These are phyloP conservation scores for Nibea coibor DNA, from an alignment of 2,113 vertebrate species.

Conservation along the genomic window DNA sequence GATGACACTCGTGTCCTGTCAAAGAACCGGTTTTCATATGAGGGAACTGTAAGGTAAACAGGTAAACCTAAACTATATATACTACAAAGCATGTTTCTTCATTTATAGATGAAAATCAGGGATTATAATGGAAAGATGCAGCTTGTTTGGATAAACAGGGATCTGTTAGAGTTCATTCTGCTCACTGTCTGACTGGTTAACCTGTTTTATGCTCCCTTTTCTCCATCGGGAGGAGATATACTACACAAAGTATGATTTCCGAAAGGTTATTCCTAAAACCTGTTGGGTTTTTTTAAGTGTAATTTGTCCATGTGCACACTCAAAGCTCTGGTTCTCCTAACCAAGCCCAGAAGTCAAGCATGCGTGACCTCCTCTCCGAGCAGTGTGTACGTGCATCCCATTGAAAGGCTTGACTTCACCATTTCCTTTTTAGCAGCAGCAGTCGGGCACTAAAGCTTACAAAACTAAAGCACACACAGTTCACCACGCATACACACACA, in stretches of 20 bases:
- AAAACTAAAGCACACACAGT: constrained; percentile 56
- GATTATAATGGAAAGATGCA: background rate
- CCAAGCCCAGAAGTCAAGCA: constrained; percentile 58
- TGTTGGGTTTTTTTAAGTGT: background rate
- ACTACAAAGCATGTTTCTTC: background rate
- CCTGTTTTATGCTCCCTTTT: background rate
- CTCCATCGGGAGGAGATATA: background rate
- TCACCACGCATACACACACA: constrained; percentile 40
- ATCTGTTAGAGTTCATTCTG: background rate
- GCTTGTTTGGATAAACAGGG: constrained; percentile 6
- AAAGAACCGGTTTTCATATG: too few relatives aligned
- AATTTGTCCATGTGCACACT: constrained; percentile 13
- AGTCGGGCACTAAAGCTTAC: constrained; percentile 41
- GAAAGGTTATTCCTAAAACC: constrained; percentile 6
- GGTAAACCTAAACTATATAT: background rate
- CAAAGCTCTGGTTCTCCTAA: constrained; percentile 27
- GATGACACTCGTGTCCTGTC: too few relatives aligned
- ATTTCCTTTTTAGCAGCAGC: constrained; percentile 65
- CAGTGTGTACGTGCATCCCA: constrained; percentile 42
- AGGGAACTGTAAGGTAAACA: too few relatives aligned
- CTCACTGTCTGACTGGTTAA: background rate
- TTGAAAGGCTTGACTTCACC: constrained; percentile 52
- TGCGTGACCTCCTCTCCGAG: constrained; percentile 59
- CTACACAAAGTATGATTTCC: background rate
- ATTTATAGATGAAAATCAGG: background rate